Base-by-base conservation (phyloP, 1,140 invertebrate genomes). In the Phymastichus coffea region DNA sequence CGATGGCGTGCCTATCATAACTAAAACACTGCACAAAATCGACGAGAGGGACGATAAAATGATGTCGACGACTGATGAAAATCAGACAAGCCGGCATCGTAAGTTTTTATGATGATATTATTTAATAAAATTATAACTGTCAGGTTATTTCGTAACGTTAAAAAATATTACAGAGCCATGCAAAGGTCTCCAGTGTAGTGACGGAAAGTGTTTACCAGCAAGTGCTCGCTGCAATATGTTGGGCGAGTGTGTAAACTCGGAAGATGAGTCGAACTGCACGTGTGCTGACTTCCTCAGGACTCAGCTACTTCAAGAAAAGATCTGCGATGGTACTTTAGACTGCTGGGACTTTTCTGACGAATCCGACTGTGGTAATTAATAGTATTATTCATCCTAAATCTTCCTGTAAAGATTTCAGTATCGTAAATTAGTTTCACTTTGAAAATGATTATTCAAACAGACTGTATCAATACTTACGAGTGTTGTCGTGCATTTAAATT, bases 341-440 rank as follows among this genome's bases (percentile, higher is more conserved):
- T 93, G 90, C 65, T 88, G 85, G 83, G 91, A 93, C 72, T 89
- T 85, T 67, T 88, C 88, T 0, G 91, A 93, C 73, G 91, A 93
- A 77, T 83, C 83, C 52, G 81, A 88, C 60, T 92, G 90, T 76
- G 89, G 89, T 90, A 82, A 79, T 76, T 71, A 62, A 41, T 23
- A 38, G 20, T 51, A 14, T 14, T 37, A 7, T 37, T 8, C 14
- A 37, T n/a, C n/a, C 6, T 37, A 37, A 37, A 43, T 15, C 28
- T 40, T 52, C 12, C 12, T 26, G 26, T 46, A n/a, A 35, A 37
- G 8, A 30, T 37, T n/a, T 52, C n/a, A n/a, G n/a, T n/a, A n/a
- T n/a, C n/a, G n/a, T n/a, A n/a, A n/a, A n/a, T n/a, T n/a, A n/a
- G n/a, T n/a, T n/a, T n/a, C n/a, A n/a, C n/a, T n/a, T n/a, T n/a